These are phyloP conservation scores for Pristionchus mayeri DNA, from an alignment of 2,888 invertebrate species.

Conservation along the genomic window DNA sequence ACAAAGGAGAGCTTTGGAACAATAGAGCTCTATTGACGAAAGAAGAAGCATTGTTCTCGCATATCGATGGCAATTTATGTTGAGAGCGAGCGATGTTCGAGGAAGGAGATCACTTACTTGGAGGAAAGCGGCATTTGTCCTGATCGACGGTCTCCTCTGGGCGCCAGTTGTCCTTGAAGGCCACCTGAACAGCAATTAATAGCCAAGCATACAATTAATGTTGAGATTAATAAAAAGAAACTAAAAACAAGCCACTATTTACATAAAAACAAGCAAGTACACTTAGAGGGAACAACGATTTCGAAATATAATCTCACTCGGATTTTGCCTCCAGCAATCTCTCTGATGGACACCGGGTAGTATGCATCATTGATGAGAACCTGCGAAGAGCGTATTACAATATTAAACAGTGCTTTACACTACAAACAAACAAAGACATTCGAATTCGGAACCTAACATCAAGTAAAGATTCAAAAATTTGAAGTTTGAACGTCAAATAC, in stretches of 20 bases:
- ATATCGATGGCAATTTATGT: too few relatives aligned
- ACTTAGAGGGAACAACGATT: background rate
- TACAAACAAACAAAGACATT: background rate
- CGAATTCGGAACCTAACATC: background rate
- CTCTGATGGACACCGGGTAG: slow-evolving; percentile 19
- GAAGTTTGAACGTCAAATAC: background rate
- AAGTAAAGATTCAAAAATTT: background rate
- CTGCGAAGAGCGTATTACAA: background rate
- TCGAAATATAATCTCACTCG: background rate
- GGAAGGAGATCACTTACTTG: background rate
- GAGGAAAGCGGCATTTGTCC: background rate
- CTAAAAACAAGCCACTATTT: background rate
- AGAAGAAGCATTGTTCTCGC: too few relatives aligned
- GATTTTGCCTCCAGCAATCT: background rate
- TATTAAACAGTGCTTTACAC: too few relatives aligned
- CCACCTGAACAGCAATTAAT: background rate
- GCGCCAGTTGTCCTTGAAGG: slow-evolving; percentile 19
- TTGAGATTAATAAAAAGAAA: background rate
- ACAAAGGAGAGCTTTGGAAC: too few relatives aligned
- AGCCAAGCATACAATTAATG: background rate
- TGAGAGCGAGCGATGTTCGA: background rate
- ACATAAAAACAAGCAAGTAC: background rate
- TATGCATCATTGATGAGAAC: slow-evolving; percentile 45
- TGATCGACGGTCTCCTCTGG: slow-evolving; percentile 23
- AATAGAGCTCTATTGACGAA: background rate